Evolutionary conservation across 2,797 vertebrate genomes (phyloP).

Genomic region (Aratinga solstitialis): DNA sequence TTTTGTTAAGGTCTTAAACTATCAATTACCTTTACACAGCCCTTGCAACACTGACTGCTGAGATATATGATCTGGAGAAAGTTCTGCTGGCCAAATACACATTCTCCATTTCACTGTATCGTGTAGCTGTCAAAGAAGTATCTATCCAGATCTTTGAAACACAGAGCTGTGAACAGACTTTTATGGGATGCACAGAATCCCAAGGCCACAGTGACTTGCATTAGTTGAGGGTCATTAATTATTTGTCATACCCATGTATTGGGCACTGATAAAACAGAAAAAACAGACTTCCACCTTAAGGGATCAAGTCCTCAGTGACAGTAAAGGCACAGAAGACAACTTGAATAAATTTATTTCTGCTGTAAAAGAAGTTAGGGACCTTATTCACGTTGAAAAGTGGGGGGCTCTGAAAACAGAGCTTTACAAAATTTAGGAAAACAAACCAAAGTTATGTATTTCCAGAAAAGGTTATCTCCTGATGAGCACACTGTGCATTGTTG

Average conservation of each 20-base stretch:
- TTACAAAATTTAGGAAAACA: neutral
- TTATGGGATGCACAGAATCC: conserved; percentile 42
- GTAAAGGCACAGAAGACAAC: neutral
- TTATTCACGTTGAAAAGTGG: neutral
- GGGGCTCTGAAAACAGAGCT: neutral
- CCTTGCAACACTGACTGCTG: conserved; percentile 18
- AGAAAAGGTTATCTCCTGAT: neutral
- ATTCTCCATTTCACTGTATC: neutral
- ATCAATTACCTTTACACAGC: conserved; percentile 56
- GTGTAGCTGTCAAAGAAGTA: conserved; percentile 2
- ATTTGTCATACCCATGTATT: neutral
- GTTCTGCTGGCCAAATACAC: conserved; percentile 39
- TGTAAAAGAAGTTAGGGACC: neutral
- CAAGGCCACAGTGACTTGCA: neutral
- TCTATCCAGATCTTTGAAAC: conserved; percentile 28
- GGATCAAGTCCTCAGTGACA: neutral
- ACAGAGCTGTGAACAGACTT: neutral
- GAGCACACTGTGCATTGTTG: neutral
- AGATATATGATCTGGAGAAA: conserved; percentile 33
- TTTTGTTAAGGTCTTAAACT: conserved; percentile 53
- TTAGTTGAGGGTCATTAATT: conserved; percentile 14
- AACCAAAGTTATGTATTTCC: neutral
- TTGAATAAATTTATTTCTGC: neutral
- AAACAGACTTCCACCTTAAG: neutral
- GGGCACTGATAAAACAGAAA: neutral